A percentile compares a stretch with the other conserved stretches of the same genome.
phyloP scores from a whole-genome alignment of 1,140 invertebrate species.

The Leptopilina boulardi region DNA sequence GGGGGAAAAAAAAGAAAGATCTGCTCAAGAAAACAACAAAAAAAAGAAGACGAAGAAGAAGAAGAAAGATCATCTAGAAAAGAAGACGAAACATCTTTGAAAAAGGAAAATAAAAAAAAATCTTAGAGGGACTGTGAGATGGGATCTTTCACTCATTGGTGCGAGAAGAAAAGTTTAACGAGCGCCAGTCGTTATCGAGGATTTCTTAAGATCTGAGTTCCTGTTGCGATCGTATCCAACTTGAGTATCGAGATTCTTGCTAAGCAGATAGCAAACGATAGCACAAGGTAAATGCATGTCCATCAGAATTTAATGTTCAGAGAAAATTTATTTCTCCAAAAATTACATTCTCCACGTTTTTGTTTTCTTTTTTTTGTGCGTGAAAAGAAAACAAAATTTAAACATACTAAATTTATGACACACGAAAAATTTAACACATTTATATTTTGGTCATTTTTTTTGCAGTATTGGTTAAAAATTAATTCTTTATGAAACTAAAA shows the following conservation, averaged over 20 bases:
- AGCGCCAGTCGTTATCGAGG: constrained; percentile 46
- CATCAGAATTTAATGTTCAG: constrained; percentile 36
- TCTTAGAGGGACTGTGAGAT: constrained; percentile 43
- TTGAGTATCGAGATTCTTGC: constrained; percentile 45
- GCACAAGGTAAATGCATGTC: constrained; percentile 42
- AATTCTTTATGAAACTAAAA: too few relatives aligned
- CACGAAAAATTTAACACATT: too few relatives aligned
- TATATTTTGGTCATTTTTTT: too few relatives aligned
- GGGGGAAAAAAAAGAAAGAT: background rate
- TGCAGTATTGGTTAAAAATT: too few relatives aligned
- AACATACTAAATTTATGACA: too few relatives aligned
- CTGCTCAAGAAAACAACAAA: background rate
- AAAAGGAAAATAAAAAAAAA: background rate
- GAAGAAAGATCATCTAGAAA: background rate
- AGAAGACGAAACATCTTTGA: too few relatives aligned
- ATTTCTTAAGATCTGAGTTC: constrained; percentile 47
- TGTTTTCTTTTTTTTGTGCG: background rate
- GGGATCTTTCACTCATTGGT: constrained; percentile 47
- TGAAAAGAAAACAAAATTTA: background rate
- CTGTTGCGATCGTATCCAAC: constrained; percentile 42
- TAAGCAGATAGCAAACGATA: constrained; percentile 34
- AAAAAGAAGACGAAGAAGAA: too few relatives aligned
- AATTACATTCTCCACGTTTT: background rate
- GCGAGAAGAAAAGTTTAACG: constrained; percentile 46
- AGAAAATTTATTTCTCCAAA: background rate